A percentile compares a stretch with the other conserved stretches of the same genome.
phyloP scores from a whole-genome alignment of 2,888 invertebrate species.

The Melipona bicolor region DNA sequence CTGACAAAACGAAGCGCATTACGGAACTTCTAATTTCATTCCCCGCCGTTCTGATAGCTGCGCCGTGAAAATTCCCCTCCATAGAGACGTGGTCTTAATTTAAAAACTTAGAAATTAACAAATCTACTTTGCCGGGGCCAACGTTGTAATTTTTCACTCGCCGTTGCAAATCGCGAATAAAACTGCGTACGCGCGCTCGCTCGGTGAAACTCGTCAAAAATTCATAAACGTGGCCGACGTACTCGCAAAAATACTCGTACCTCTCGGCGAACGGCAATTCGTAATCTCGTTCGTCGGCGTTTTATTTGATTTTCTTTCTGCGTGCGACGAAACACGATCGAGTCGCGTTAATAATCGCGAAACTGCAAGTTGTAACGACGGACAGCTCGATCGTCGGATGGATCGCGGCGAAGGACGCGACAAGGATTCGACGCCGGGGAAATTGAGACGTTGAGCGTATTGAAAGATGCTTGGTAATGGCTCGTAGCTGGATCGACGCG shows the following conservation, averaged over 20 bases:
- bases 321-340: background rate
- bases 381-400: background rate
- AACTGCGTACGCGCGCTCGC: background rate
- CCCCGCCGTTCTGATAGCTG: background rate
- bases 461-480: conserved; percentile 25
- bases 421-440: background rate
- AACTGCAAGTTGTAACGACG: background rate
- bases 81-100: background rate
- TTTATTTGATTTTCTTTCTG: background rate
- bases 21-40: no score
- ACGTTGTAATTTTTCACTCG: background rate
- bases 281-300: background rate
- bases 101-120: background rate
- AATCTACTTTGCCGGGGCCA: background rate
- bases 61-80: background rate
- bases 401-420: background rate
- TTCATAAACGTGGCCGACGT: background rate
- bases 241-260: background rate
- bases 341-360: conserved; percentile 11
- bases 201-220: background rate
- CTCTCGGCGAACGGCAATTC: background rate
- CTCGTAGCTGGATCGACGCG: background rate
- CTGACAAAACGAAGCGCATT: no score
- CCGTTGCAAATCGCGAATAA: background rate
- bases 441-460: conserved; percentile 35